These are phyloP conservation scores for Xiphophorus maculatus DNA, from an alignment of 2,113 vertebrate species.

Conservation along the genomic window DNA sequence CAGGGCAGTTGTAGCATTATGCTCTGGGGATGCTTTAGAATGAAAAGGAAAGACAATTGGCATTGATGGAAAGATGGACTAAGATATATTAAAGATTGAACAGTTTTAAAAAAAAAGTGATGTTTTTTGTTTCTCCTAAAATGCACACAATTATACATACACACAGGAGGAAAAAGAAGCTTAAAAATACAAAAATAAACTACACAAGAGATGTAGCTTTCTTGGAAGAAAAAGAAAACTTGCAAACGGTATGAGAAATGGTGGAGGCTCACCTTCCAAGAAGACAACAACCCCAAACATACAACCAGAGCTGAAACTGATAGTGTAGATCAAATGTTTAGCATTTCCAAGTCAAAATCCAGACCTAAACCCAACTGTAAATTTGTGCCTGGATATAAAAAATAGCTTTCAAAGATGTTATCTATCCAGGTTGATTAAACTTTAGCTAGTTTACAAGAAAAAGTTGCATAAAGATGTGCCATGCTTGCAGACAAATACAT, in stretches of 20 bases:
- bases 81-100: slow-evolving; percentile 45
- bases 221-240: slow-evolving; percentile 17
- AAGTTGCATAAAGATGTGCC: not conserved
- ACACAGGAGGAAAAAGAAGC: slow-evolving; percentile 49
- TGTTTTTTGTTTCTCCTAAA: slow-evolving; percentile 61
- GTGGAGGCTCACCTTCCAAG: not conserved
- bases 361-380: too few species aligned
- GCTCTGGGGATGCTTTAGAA: too few species aligned
- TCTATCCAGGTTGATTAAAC: not conserved
- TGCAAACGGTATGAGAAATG: not conserved
- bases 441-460: not conserved
- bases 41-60: too few species aligned
- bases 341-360: not conserved
- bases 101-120: slow-evolving; percentile 68
- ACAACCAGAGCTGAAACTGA: not conserved
- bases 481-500: not conserved
- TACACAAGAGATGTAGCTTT: slow-evolving; percentile 76
- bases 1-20: too few species aligned
- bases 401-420: too few species aligned
- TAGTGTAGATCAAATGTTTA: not conserved
- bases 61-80: not conserved
- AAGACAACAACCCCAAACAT: not conserved
- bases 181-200: slow-evolving; percentile 80
- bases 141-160: slow-evolving; percentile 75
- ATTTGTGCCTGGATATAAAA: too few species aligned